phyloP scores from a whole-genome alignment of 2,113 vertebrate species.

The Calyptomena viridis region DNA sequence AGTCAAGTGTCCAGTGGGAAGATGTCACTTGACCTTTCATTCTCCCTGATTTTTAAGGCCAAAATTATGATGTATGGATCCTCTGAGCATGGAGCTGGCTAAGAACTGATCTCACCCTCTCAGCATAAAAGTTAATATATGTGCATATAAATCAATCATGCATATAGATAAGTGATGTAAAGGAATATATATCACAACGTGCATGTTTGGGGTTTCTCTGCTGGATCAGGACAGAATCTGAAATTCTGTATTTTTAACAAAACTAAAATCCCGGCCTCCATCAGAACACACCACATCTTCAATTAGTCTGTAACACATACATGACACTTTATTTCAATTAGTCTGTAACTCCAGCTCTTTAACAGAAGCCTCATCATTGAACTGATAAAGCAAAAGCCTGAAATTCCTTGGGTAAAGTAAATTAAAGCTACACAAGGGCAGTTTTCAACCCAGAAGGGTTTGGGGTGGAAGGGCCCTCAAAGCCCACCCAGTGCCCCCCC shows the following conservation, averaged over 20 bases:
- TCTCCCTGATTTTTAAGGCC: neutral
- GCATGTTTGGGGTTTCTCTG: too few species aligned
- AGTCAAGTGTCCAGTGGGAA: fast-evolving
- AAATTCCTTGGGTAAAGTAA: neutral
- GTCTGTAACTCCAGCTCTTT: neutral
- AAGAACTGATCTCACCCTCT: neutral
- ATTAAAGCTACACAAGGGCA: neutral
- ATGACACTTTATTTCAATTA: neutral
- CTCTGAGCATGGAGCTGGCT: neutral
- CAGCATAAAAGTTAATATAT: fast-evolving
- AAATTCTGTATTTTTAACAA: neutral
- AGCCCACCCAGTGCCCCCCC: neutral
- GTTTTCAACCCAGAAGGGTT: neutral
- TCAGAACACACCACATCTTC: neutral
- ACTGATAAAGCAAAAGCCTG: neutral
- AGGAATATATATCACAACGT: fast-evolving
- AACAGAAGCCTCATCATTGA: neutral
- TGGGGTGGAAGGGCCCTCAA: neutral
- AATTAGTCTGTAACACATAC: too few species aligned
- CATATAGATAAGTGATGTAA: neutral
- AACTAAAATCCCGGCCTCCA: neutral
- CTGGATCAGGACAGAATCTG: neutral
- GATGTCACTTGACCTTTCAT: neutral
- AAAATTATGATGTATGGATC: neutral
- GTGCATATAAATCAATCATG: too few species aligned